Evolutionary conservation across 2,113 vertebrate species (phyloP), one percentile per base, ranked within the genome.

Genomic region (Paratilapia polleni): DNA sequence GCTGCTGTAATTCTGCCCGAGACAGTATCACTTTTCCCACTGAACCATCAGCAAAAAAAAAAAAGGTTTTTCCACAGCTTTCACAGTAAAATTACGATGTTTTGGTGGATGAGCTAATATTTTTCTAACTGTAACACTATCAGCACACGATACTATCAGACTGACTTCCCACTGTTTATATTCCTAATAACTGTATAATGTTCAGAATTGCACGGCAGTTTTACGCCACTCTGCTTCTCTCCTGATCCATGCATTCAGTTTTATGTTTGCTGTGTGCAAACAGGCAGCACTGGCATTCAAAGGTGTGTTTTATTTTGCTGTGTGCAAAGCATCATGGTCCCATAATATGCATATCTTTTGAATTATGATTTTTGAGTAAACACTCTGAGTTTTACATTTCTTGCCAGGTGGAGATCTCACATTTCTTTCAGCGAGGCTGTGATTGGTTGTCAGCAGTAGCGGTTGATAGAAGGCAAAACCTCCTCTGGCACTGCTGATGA

Each of bases 361-460:
- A 73, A 80, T 54, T 63, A 60, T 77, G 82, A 19, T 85, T 90
- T 87, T 78, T 52, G 83, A 81, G 78, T 88, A 75, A 80, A 78
- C 57, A 2, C 68, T 34, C 49, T 91, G 60, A 61, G 41, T 84
- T 91, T 87, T 59, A 83, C 49, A 17, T 87, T 78, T 89, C 75
- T 56, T 78, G 80, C 43, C 83, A 86, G 73, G 80, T 93, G 89
- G 91, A 94, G 89, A 91, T 34, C 38, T 82, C 36, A 20, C 75
- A 61, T 85, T 83, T 94, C 89, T 82, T 89, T 84, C 77, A 61
- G 57, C 11, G 47, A 88, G 81, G 80, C 77, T 83, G 81, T 86
- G 88, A 85, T 77, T 59, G 88, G 85, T 83, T 82, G 41, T 91
- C 47, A 6, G 80, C 82, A 57, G 84, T 31, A 60, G 83, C 49